Evolutionary conservation across 2,888 invertebrate genomes (phyloP), one percentile per base, ranked within the genome.

Genomic region (Ischnus inquisitorius): DNA sequence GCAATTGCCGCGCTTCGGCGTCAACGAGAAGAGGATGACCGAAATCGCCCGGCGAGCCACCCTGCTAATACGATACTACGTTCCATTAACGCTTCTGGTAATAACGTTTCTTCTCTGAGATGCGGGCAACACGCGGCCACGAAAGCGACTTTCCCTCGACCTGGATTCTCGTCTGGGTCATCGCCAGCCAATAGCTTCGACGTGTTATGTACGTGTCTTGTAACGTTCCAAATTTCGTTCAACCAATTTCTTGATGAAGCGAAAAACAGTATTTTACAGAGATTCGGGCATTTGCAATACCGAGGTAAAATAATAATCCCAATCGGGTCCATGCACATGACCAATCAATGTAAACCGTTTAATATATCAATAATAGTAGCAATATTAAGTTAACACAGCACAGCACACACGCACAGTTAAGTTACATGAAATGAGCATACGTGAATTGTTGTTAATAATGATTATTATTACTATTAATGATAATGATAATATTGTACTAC

Each of bases 11-110:
- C 28, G 8, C 54, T 68, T 60, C 48, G 41, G 48, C 51, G 51
- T 75, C 75, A 75, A 39, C 64, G 64, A 74, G 62, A 19, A n/a
- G 43, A 71, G 57, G 39, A 57, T 51, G 19, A 43, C 41, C 71
- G 22, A 57, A 57, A 71, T 71, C 57, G 71, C 86, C 86, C 87
- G 88, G 83, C 87, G 88, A 87, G 85, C 87, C 82, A 76, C 82
- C 68, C 76, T 87, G 84, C 87, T 89, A 89, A 89, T 88, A 89
- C 86, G 87, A 85, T 85, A 88, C 88, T 89, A 89, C 89, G 87
- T 88, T 88, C 88, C 89, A 89, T 89, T 89, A 89, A 84, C 87
- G 87, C 89, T 71, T 28, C 85, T 83, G 86, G 80, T 89, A 89
- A 89, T 89, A 84, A 88, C 83, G 85, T 85, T 86, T 77, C 85